These are phyloP conservation scores for Poeciliopsis turneri DNA, from an alignment of 2,797 vertebrate species.

Conservation along the genomic window DNA sequence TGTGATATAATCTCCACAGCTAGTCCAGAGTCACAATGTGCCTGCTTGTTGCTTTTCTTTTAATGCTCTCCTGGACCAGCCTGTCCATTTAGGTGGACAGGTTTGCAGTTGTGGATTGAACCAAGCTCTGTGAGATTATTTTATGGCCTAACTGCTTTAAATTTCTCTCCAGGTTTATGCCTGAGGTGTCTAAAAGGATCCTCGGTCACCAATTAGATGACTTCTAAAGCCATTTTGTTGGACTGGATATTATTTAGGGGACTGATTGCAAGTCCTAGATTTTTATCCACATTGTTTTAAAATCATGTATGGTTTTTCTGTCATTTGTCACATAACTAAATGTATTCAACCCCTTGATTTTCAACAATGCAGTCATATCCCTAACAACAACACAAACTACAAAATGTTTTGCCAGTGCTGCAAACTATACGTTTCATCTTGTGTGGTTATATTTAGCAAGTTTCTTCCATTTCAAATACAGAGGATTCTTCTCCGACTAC, in stretches of 20 bases:
- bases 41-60: not conserved
- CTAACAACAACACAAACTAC: not conserved
- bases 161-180: not conserved
- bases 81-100: not conserved
- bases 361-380: not conserved
- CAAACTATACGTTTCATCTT: not conserved
- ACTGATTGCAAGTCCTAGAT: not conserved
- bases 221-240: not conserved
- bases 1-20: not conserved
- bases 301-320: not conserved
- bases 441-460: not conserved
- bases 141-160: not conserved
- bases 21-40: not conserved
- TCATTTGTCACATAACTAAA: not conserved
- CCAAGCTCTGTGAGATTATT: not conserved
- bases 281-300: not conserved
- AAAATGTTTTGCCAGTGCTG: not conserved
- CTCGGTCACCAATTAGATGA: not conserved
- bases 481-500: not conserved
- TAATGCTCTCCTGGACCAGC: not conserved
- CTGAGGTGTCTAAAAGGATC: not conserved
- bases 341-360: not conserved
- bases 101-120: not conserved
- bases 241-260: not conserved
- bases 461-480: not conserved